These are phyloP conservation scores for Phymorhynchus buccinoides DNA, from an alignment of 1,140 invertebrate genomes.

Conservation along the genomic window DNA sequence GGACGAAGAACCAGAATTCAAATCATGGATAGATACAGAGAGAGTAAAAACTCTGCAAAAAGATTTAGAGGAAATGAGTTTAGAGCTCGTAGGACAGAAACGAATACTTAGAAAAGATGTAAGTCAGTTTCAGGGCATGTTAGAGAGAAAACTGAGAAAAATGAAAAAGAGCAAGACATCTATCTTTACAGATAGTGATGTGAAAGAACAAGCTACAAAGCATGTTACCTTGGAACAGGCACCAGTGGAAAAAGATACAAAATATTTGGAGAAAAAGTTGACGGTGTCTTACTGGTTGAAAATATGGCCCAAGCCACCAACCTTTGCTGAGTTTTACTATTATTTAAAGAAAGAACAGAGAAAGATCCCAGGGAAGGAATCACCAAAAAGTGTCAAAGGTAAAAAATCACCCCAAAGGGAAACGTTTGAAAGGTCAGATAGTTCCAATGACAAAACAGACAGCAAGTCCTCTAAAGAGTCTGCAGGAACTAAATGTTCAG, in stretches of 20 bases:
- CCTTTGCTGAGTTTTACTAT: not conserved
- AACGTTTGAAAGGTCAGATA: no score
- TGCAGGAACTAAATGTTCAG: no score
- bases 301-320: not conserved
- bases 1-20: no score
- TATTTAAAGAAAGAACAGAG: not conserved
- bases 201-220: not conserved
- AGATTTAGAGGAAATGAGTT: not conserved
- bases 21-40: not conserved
- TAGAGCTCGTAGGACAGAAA: not conserved
- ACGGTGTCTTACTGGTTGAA: not conserved
- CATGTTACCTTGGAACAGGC: not conserved
- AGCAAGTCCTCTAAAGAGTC: no score
- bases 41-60: not conserved
- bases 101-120: not conserved
- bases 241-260: not conserved
- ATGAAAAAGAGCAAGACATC: not conserved
- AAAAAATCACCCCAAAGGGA: no score
- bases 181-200: no score
- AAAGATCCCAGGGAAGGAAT: no score
- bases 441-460: no score
- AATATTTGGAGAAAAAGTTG: not conserved
- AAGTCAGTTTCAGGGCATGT: not conserved
- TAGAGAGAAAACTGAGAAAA: not conserved
- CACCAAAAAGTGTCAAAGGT: not conserved